A percentile compares a stretch with the other conserved stretches of the same genome.
Conservation (phyloP, 2,888 invertebrate genomes). For the Hedychridium roseum region DNA sequence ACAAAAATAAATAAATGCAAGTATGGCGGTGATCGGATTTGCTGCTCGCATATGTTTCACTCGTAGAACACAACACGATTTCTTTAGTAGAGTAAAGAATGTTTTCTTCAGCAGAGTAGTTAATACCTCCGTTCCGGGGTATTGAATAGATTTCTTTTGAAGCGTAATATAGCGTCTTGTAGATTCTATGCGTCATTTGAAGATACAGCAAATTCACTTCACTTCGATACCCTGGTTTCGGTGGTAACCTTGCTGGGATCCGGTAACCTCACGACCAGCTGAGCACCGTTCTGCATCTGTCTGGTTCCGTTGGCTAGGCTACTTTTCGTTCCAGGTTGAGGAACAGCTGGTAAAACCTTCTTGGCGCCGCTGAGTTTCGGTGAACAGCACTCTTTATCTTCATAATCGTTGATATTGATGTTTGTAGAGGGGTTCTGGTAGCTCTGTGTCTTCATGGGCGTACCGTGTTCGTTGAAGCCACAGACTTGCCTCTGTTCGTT, state of each 20-base stretch:
- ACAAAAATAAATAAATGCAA: slow-evolving; percentile 37
- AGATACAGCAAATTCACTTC: slow-evolving; percentile 29
- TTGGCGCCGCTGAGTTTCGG: slow-evolving; percentile 56
- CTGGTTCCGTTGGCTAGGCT: slow-evolving; percentile 45
- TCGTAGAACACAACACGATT: background rate
- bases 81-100: background rate
- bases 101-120: background rate
- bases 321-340: slow-evolving; percentile 19
- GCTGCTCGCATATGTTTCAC: background rate
- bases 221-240: slow-evolving; percentile 57
- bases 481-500: slow-evolving; percentile 38
- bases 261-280: slow-evolving; percentile 60
- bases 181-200: slow-evolving; percentile 8
- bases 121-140: too few species aligned
- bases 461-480: slow-evolving; percentile 37
- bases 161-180: slow-evolving; percentile 1
- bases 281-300: slow-evolving; percentile 56
- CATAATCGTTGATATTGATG: slow-evolving; percentile 43
- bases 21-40: slow-evolving; percentile 31
- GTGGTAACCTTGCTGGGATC: slow-evolving; percentile 57
- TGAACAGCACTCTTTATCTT: slow-evolving; percentile 54
- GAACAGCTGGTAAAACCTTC: slow-evolving; percentile 49
- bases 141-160: background rate
- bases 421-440: slow-evolving; percentile 40
- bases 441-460: slow-evolving; percentile 35